phyloP scores from a whole-genome alignment of 2,888 invertebrate species.

The Encarsia formosa region DNA sequence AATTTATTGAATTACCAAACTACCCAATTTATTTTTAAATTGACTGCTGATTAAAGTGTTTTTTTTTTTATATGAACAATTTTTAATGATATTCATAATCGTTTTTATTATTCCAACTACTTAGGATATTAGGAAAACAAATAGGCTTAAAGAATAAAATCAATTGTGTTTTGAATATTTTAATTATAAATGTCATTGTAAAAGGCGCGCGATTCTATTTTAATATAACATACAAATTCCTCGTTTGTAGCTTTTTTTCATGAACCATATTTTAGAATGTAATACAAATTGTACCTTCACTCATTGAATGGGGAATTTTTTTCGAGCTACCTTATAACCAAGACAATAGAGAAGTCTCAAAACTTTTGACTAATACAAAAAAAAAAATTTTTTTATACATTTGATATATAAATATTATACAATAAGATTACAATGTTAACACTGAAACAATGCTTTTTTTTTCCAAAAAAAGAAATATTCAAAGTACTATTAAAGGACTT shows the following conservation, averaged over 20 bases:
- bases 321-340: constrained; percentile 20
- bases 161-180: constrained; percentile 21
- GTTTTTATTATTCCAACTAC: too few relatives aligned
- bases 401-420: constrained; percentile 6
- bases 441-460: constrained; percentile 17
- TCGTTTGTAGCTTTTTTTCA: constrained; percentile 27
- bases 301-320: constrained; percentile 19
- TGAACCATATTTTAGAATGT: constrained; percentile 17
- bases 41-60: too few relatives aligned
- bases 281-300: constrained; percentile 20
- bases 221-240: constrained; percentile 24
- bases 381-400: constrained; percentile 21
- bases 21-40: too few relatives aligned
- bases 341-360: constrained; percentile 23
- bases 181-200: constrained; percentile 29
- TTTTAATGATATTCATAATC: too few relatives aligned
- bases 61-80: too few relatives aligned
- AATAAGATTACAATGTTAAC: constrained; percentile 15
- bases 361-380: too few relatives aligned
- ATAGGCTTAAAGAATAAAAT: constrained; percentile 15
- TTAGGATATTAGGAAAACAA: too few relatives aligned
- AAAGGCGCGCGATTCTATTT: constrained; percentile 21
- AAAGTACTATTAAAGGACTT: constrained; percentile 16
- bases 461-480: constrained; percentile 16
- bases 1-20: too few relatives aligned